Evolutionary conservation across 1,140 invertebrate genomes (phyloP).

Genomic region (Drosophila auraria): DNA sequence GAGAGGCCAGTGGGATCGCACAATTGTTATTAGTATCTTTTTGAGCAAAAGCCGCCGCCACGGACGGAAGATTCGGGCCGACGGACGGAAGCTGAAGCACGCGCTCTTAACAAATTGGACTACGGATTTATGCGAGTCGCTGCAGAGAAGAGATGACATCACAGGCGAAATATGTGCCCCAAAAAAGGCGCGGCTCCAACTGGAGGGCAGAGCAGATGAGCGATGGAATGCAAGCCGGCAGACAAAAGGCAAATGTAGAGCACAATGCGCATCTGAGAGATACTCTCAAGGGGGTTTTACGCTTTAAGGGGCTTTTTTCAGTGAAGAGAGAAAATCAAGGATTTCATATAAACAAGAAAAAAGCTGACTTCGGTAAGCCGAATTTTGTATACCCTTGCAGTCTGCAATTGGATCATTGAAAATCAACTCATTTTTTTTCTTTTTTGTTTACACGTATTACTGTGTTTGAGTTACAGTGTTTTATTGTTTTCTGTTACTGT

Average conservation of each 20-base stretch:
- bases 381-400: too few species aligned
- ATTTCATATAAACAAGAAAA: background rate
- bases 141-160: slow-evolving; percentile 65
- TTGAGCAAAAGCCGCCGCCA: slow-evolving; percentile 71
- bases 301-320: slow-evolving; percentile 28
- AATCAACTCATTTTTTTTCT: too few species aligned
- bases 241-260: slow-evolving; percentile 45
- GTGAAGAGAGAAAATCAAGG: slow-evolving; percentile 16
- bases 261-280: slow-evolving; percentile 17
- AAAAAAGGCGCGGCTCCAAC: slow-evolving; percentile 69
- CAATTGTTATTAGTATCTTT: slow-evolving; percentile 81
- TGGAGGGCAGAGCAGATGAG: slow-evolving; percentile 46
- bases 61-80: slow-evolving; percentile 15
- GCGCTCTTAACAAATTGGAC: slow-evolving; percentile 81
- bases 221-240: slow-evolving; percentile 55
- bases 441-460: too few species aligned
- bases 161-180: slow-evolving; percentile 73
- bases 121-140: slow-evolving; percentile 71
- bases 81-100: slow-evolving; percentile 69
- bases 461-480: too few species aligned
- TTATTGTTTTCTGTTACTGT: too few species aligned
- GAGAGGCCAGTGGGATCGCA: slow-evolving; percentile 65
- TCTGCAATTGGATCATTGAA: too few species aligned
- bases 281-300: background rate
- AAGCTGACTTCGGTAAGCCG: too few species aligned